Conservation (phyloP, 2,797 vertebrate genomes). For the Scleropages formosus region DNA sequence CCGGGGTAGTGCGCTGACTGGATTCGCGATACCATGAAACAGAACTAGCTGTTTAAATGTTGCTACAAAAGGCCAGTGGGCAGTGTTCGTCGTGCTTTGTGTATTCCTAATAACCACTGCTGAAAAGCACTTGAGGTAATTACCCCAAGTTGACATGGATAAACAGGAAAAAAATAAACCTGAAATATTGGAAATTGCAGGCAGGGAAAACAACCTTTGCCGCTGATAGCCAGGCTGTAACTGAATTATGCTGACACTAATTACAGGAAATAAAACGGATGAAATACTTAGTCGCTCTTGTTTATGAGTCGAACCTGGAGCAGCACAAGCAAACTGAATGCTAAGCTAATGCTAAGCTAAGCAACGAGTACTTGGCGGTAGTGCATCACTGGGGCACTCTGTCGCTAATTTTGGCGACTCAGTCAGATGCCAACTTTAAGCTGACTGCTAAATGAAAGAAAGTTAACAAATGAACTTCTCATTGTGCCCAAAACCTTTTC, state of each 20-base stretch:
- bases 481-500: neutral
- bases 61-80: neutral
- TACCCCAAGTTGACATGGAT: slow-evolving; percentile 18
- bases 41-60: neutral
- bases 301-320: neutral
- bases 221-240: neutral
- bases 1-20: too few species aligned
- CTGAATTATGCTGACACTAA: slow-evolving; percentile 21
- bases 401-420: neutral
- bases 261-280: slow-evolving; percentile 15
- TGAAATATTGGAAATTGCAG: slow-evolving; percentile 7
- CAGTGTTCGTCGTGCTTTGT: neutral
- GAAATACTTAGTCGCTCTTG: slow-evolving; percentile 1
- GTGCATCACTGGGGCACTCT: neutral
- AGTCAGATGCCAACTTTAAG: neutral
- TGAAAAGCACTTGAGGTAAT: slow-evolving; percentile 9
- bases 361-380: neutral
- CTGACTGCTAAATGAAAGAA: neutral
- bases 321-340: neutral
- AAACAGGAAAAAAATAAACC: neutral
- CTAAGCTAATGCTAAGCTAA: neutral
- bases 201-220: neutral
- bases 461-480: neutral
- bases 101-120: neutral
- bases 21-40: too few species aligned